These are phyloP conservation scores for Phylloscopus trochiloides DNA, from an alignment of 2,113 vertebrate species.

Conservation along the genomic window DNA sequence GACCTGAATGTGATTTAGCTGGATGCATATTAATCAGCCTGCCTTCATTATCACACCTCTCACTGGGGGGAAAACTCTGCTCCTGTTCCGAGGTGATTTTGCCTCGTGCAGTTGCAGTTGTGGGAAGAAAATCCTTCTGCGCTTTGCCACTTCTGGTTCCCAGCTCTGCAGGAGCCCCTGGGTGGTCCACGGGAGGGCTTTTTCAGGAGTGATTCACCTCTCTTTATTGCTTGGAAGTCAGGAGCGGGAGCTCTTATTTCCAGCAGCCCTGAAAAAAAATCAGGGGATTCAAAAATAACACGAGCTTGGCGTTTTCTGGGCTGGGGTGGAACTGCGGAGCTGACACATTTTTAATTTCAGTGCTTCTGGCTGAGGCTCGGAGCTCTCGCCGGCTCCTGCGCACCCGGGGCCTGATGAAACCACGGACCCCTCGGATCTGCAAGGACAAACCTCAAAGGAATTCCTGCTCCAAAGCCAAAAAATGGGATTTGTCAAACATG, in stretches of 20 bases:
- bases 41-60: slow-evolving; percentile 2
- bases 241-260: slow-evolving; percentile 45
- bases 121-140: not conserved
- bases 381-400: not conserved
- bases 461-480: not conserved
- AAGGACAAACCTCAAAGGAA: not conserved
- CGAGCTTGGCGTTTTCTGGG: not conserved
- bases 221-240: slow-evolving; percentile 48
- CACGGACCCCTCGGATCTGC: accelerated
- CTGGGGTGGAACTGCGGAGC: not conserved
- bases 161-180: slow-evolving; percentile 14
- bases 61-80: not conserved
- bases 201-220: slow-evolving; percentile 46
- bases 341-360: not conserved
- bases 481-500: accelerated
- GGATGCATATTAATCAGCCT: slow-evolving; percentile 1
- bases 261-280: slow-evolving; percentile 47
- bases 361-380: not conserved
- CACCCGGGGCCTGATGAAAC: not conserved
- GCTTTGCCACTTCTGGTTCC: not conserved
- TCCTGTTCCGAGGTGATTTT: not conserved
- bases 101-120: not conserved
- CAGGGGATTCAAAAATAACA: slow-evolving; percentile 44
- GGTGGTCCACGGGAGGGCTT: slow-evolving; percentile 27
- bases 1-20: not conserved